Evolutionary conservation across 1,140 invertebrate species (phyloP), one percentile per base, ranked within the genome.

Genomic region (Glossosoma conforme): DNA sequence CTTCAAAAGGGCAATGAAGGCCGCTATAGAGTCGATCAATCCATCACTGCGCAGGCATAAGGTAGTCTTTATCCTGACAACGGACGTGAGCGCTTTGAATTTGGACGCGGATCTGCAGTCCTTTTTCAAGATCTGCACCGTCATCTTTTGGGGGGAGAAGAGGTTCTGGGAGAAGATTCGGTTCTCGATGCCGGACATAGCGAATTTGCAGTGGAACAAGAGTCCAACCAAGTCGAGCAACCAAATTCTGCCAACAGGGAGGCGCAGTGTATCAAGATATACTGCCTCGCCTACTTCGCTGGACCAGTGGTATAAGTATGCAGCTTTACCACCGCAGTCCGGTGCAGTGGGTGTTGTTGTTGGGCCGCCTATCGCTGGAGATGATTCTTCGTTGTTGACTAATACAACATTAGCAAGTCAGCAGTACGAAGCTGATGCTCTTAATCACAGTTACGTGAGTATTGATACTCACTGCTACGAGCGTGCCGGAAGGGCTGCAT

Each of bases 91-190:
- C 37, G 83, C 86, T 33, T 75, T 86, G n/a, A 78, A 83, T 58
- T 74, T 88, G 58, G 90, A 93, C 64, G 77, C 86, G 10, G 89
- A 93, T 62, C 76, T 93, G 18, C 82, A 89, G 61, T 77, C 86
- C 13, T 82, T 91, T 57, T 77, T 93, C 37, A 86, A 90, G 60
- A 86, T 84, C 24, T 89, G 86, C 69, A 87, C 87, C 2, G 85
- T 88, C 28, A 81, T 93, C 42, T 76, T 85, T 44, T 91, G 87
- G 87, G 86, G 86, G 33, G 89, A 91, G 63, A 86, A 86, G 60
- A 78, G 85, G 62, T 93, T 93, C 70, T 93, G 90, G 90, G 86
- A 91, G 59, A 93, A 93, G 71, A 77, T 93, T 22, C 79, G 84
- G 36, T 93, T 87, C 71, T 83, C 87, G 15, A 85, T 95, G 84